Evolutionary conservation across 2,113 vertebrate genomes (phyloP), one percentile per base, ranked within the genome.

Genomic region (Cryptomyrus ogoouensis): DNA sequence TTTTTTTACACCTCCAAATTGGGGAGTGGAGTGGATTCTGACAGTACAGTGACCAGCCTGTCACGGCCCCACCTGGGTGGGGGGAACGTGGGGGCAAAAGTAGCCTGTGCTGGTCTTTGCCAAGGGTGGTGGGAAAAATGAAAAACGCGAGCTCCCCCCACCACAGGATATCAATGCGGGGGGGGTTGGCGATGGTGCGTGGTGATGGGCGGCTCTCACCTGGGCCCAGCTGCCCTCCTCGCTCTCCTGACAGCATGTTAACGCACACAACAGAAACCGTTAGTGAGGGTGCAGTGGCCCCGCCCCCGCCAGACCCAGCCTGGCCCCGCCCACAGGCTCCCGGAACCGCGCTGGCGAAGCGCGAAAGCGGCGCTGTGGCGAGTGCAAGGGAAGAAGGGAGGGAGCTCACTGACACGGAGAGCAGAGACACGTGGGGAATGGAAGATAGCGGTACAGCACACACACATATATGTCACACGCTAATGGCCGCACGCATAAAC

Each of bases 211-310:
- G 17, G 42, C 62, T 92, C 98, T 98, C 96, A 99, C 98, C 98
- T 99, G 98, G 89, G 98, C 98, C 98, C 98, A 99, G 96, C 98
- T 99, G 93, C 98, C 98, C 93, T 98, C 98, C 95, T 99, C 98
- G 94, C 96, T 98, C 92, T 98, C 98, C 98, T 99, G 96, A 93
- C 95, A 94, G 98, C 97, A 90, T 97, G 96, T 93, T 94, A 95
- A 93, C 80, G 88, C 89, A 94, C 90, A 95, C 90, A 95, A 83
- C 49, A 92, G 44, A 90, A 62, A 89, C 49, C 46, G 90, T 94
- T 92, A 94, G 91, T 77, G 47, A 47, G 15, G 35, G 44, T 31
- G 62, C 74, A 84, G 42, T 24, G 21, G 74, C 17, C 77, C 8
- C 24, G 47, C 24, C 62, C 62, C 27, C 10, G 46, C 13, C 50